phyloP scores from a whole-genome alignment of 2,797 vertebrate genomes.

The Linurgus olivaceus region DNA sequence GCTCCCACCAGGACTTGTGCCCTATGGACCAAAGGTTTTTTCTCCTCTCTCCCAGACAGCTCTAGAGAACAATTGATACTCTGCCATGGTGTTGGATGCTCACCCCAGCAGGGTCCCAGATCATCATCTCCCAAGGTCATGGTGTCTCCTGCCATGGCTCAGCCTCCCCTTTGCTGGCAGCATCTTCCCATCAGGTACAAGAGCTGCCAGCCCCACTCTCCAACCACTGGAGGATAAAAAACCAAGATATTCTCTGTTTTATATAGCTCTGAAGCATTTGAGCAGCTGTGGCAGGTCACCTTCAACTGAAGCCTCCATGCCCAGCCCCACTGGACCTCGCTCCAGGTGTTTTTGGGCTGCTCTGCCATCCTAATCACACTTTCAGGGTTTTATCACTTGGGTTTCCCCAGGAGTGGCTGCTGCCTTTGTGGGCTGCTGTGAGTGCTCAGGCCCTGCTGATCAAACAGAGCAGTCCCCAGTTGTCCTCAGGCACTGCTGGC shows the following conservation, averaged over 20 bases:
- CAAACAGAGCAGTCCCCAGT: neutral
- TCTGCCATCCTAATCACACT: neutral
- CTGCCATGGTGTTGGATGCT: neutral
- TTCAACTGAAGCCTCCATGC: neutral
- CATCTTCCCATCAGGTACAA: neutral
- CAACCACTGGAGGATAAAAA: neutral
- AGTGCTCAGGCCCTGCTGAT: neutral
- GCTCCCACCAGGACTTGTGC: neutral
- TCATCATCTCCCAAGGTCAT: neutral
- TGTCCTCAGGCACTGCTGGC: neutral
- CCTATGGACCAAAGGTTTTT: neutral
- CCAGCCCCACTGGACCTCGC: rapidly evolving
- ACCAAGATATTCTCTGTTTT: neutral
- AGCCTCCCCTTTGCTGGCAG: neutral
- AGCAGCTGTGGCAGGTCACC: neutral
- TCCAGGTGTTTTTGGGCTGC: neutral
- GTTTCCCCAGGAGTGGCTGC: neutral
- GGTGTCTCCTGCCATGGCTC: neutral
- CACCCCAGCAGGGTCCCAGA: neutral
- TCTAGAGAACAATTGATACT: neutral
- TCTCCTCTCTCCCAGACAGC: neutral
- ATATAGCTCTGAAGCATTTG: neutral
- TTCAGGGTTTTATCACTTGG: neutral
- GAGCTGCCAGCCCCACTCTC: neutral
- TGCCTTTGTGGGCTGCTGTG: neutral